phyloP scores from a whole-genome alignment of 2,888 invertebrate genomes.

The Suillia variegata region DNA sequence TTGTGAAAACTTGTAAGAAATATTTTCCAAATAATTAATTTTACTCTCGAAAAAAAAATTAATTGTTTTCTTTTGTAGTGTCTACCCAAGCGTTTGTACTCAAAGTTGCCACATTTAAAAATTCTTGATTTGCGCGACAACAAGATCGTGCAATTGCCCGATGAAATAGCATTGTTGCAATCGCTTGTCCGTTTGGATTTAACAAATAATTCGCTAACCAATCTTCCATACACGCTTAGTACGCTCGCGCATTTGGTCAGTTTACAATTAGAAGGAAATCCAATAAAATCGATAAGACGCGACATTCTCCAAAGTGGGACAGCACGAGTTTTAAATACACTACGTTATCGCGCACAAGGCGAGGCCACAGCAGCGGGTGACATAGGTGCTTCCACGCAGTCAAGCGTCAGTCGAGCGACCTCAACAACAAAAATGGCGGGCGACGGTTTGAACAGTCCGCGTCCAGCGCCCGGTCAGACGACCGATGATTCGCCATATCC shows the following conservation, averaged over 20 bases:
- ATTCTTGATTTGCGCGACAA: constrained; percentile 83
- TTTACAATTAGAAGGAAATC: constrained; percentile 85
- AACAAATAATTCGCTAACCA: constrained; percentile 76
- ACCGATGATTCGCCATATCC: constrained; percentile 36
- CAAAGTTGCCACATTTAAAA: constrained; percentile 73
- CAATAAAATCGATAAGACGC: constrained; percentile 77
- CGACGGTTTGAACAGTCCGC: constrained; percentile 43
- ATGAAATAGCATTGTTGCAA: constrained; percentile 76
- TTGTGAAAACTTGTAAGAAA: not conserved
- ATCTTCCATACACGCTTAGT: constrained; percentile 72
- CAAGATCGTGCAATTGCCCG: constrained; percentile 76
- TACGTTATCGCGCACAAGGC: constrained; percentile 66
- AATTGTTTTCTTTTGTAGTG: constrained; percentile 62
- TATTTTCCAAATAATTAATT: not conserved
- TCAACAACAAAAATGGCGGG: constrained; percentile 53
- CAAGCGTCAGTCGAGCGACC: constrained; percentile 14
- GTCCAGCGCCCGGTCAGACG: constrained; percentile 27
- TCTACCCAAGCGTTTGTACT: constrained; percentile 73
- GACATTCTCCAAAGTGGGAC: constrained; percentile 89
- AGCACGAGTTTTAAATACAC: constrained; percentile 76
- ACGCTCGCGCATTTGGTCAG: constrained; percentile 79
- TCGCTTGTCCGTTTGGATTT: constrained; percentile 82
- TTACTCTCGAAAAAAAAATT: not conserved
- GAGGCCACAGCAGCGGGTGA: constrained; percentile 22
- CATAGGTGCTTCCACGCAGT: constrained; percentile 2